Evolutionary conservation across 2,797 vertebrate genomes (phyloP), one percentile per base, ranked within the genome.

Genomic region (Danio tinwini): DNA sequence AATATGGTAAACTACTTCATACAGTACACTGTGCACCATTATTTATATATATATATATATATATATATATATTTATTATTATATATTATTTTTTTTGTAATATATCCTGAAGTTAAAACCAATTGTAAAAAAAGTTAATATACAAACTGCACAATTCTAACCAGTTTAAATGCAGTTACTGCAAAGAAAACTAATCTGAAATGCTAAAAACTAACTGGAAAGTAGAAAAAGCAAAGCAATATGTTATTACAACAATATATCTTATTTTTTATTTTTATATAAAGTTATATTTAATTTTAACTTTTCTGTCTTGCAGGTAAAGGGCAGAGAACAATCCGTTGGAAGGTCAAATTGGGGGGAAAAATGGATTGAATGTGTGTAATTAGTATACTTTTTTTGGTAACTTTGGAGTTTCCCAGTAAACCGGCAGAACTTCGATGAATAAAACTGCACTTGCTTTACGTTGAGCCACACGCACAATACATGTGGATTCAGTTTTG

Each of bases 401-500:
- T 55, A 55, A n/a, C 17, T 47, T 74, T 50, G 63, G 63, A 68
- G 62, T 39, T 29, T 50, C 62, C 11, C 40, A 11, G 21, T n/a
- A 14, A 6, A 56, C 63, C 17, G 47, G 14, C 19, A 37, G n/a
- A 45, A 55, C 12, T 16, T 56, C 29, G 11, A 45, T 69, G 29
- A 44, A n/a, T 39, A 29, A 71, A 84, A 61, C 95, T 90, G 95
- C 94, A 92, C 94, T 94, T 94, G 95, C 93, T 93, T 96, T 91
- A 98, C 97, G 97, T 96, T 97, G 97, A 99, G 98, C 98, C 98
- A 95, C 96, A 96, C 97, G 97, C 93, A 97, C 97, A 99, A 99
- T 96, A 98, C 98, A 95, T 98, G 95, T 96, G 94, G 95, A 94
- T 91, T 93, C 94, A 90, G 98, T 98, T 99, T 99, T 99, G 98